Evolutionary conservation across 2,113 vertebrate genomes (phyloP), one percentile per base, ranked within the genome.

Genomic region (Romanogobio albipinnatus): DNA sequence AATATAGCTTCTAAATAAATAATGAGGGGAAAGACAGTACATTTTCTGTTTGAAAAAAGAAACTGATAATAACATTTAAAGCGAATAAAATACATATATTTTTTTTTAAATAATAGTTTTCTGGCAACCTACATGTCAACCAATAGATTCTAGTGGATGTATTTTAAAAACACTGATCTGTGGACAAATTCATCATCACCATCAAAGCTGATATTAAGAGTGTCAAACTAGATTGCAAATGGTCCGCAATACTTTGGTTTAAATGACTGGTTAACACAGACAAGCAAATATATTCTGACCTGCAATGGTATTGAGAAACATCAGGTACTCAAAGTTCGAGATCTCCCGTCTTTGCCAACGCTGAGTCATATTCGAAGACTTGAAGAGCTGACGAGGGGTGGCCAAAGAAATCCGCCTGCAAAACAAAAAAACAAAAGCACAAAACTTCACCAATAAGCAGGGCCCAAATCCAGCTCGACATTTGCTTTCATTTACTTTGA

Each of bases 281-380:
- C 2, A 53, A 64, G 9, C 2, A 36, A 13, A n/a, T 9, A 14
- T n/a, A 2, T 36, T 19, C 86, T 94, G 94, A 99, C 98, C 98
- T 95, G 98, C 95, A 83, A 99, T 98, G 70, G 98, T 99, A 92
- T 99, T 99, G 89, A 99, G 97, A 92, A 99, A 99, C 96, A 99
- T 99, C 93, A 99, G 93, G 91, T 99, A 99, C 91, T 99, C 98
- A 82, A 99, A 99, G 95, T 99, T 99, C 81, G 98, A 99, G 90
- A 99, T 99, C 90, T 99, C 98, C 76, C 98, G 94, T 91, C 98
- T 94, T 93, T 99, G 98, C 98, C 98, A 99, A 86, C 97, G 97
- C 91, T 99, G 98, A 91, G 98, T 99, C 98, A 99, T 99, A 92
- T 99, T 99, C 89, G 98, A 99, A 74, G 98, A 98, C 91, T 99